phyloP scores from a whole-genome alignment of 2,113 vertebrate genomes.

The Lipotes vexillifer region DNA sequence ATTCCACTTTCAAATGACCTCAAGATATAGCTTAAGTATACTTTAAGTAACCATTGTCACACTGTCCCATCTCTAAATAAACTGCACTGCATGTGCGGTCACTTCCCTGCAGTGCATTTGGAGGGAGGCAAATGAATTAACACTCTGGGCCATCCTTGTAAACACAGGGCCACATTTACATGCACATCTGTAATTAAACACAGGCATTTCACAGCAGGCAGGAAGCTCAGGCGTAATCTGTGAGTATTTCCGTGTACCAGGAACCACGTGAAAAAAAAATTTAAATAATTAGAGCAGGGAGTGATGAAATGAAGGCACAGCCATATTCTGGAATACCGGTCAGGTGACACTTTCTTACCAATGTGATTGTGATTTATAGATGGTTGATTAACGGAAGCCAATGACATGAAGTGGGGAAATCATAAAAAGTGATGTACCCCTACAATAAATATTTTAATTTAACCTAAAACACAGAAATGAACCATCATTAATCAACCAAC shows the following conservation, averaged over 20 bases:
- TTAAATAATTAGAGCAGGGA: neutral
- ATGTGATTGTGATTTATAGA: fast-evolving
- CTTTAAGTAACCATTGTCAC: neutral
- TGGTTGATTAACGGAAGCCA: neutral
- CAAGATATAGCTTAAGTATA: neutral
- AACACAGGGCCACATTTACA: fast-evolving
- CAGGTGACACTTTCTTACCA: neutral
- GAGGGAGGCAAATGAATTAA: too few species aligned
- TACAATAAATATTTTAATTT: neutral
- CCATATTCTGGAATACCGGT: neutral
- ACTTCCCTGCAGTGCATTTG: neutral
- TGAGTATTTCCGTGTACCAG: neutral
- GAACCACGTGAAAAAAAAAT: neutral
- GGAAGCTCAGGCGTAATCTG: neutral
- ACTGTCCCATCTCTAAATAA: neutral
- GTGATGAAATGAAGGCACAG: neutral
- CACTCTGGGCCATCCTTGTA: neutral
- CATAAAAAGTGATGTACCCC: neutral
- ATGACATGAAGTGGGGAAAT: too few species aligned
- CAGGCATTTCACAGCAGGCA: neutral
- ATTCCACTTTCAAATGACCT: neutral
- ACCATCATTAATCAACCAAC: neutral
- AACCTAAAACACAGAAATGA: neutral
- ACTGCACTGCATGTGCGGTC: fast-evolving
- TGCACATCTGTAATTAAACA: neutral